Percentiles rank a stretch among this genome's conserved stretches.
Conservation (phyloP, 2,113 vertebrate genomes). For the Lynx canadensis region DNA sequence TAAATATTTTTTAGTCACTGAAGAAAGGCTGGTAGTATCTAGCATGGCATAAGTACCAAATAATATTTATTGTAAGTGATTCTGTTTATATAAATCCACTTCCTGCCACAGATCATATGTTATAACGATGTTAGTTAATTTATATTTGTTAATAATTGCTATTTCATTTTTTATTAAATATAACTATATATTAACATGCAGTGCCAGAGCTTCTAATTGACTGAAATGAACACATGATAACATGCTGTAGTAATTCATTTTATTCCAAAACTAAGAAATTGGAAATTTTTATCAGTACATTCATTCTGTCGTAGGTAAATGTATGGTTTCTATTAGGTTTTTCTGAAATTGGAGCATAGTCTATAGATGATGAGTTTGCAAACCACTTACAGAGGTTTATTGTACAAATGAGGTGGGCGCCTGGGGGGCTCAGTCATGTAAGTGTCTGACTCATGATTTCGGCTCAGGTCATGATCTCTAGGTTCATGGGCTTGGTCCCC, state of each 20-base stretch:
- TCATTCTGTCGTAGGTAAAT: background rate
- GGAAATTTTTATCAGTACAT: background rate
- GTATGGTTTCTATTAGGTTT: background rate
- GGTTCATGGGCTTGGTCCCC: too few species aligned
- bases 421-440: too few species aligned
- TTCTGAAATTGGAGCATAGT: background rate
- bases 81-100: conserved; percentile 41
- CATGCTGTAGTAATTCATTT: background rate
- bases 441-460: too few species aligned
- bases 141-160: background rate
- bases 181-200: background rate
- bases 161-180: conserved; percentile 23
- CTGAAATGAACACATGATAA: background rate
- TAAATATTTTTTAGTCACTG: background rate
- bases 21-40: conserved; percentile 1
- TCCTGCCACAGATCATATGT: background rate
- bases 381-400: background rate
- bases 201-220: background rate
- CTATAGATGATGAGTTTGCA: background rate
- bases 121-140: background rate
- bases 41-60: background rate
- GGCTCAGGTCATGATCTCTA: too few species aligned
- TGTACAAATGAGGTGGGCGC: background rate
- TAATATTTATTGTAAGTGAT: background rate
- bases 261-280: background rate